phyloP scores from a whole-genome alignment of 2,797 vertebrate genomes.

The Labroides dimidiatus region DNA sequence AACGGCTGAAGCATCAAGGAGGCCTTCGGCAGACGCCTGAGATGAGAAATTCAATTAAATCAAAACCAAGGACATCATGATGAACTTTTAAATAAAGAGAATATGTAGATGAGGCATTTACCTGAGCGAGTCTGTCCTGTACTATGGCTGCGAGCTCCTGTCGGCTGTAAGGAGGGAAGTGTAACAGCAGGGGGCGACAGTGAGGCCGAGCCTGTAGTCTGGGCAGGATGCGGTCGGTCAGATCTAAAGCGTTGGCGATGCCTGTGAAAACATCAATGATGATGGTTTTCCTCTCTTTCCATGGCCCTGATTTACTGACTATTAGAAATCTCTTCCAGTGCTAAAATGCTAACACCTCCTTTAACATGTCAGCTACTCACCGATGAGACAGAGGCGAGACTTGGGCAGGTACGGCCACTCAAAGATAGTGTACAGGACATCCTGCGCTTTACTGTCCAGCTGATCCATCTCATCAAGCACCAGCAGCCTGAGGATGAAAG shows the following conservation, averaged over 20 bases:
- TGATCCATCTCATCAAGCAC: slow-evolving; percentile 98
- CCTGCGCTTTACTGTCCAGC: slow-evolving; percentile 94
- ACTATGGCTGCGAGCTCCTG: slow-evolving; percentile 91
- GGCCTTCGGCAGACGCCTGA: slow-evolving; percentile 84
- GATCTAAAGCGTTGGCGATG: slow-evolving; percentile 94
- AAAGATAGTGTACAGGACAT: slow-evolving; percentile 95
- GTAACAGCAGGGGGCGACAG: slow-evolving; percentile 87
- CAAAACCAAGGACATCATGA: rapidly evolving
- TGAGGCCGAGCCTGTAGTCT: slow-evolving; percentile 84
- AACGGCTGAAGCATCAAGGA: slow-evolving; percentile 88
- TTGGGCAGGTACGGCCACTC: slow-evolving; percentile 90
- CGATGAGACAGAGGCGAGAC: slow-evolving; percentile 91
- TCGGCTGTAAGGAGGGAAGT: slow-evolving; percentile 92
- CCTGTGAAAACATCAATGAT: slow-evolving; percentile 74
- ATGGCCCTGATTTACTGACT: too few species aligned
- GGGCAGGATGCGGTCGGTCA: slow-evolving; percentile 93
- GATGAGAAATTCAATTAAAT: rapidly evolving
- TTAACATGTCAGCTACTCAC: slow-evolving; percentile 77
- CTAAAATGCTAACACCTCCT: too few species aligned
- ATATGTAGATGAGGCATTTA: slow-evolving; percentile 39
- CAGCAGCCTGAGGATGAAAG: slow-evolving; percentile 82
- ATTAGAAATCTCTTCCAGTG: too few species aligned
- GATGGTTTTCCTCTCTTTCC: too few species aligned
- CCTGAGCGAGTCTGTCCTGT: slow-evolving; percentile 89
- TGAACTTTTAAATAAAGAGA: background rate